phyloP scores from a whole-genome alignment of 2,113 vertebrate genomes.

The Perognathus longimembris region DNA sequence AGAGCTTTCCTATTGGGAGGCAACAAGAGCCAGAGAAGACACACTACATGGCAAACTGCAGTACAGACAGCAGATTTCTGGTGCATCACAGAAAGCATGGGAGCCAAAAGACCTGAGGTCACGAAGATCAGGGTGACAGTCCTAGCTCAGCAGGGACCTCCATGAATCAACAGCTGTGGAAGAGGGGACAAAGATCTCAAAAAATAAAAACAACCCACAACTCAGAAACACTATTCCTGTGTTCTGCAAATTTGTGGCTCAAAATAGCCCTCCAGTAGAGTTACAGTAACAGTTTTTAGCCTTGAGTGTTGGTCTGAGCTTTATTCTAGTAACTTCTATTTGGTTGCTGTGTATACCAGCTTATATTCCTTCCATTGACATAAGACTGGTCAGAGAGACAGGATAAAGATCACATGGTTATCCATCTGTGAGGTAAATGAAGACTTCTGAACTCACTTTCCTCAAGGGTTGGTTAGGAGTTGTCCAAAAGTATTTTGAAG shows the following conservation, averaged over 20 bases:
- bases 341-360: not conserved
- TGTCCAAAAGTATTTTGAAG: not conserved
- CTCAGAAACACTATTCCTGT: not conserved
- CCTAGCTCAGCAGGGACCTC: not conserved
- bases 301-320: not conserved
- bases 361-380: not conserved
- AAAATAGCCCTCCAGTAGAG: not conserved
- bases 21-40: not conserved
- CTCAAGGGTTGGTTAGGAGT: not conserved
- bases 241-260: not conserved
- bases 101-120: not conserved
- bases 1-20: too few relatives aligned
- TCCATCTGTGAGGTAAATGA: not conserved
- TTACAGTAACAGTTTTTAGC: not conserved
- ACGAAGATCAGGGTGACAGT: not conserved
- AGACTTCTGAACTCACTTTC: not conserved
- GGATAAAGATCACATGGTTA: not conserved
- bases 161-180: not conserved
- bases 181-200: not conserved
- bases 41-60: fast-evolving
- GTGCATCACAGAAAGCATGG: not conserved
- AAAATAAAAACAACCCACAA: too few relatives aligned
- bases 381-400: not conserved
- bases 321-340: not conserved
- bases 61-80: not conserved